Base-by-base conservation (phyloP, 1,140 invertebrate species). In the Neodiprion fabricii region DNA sequence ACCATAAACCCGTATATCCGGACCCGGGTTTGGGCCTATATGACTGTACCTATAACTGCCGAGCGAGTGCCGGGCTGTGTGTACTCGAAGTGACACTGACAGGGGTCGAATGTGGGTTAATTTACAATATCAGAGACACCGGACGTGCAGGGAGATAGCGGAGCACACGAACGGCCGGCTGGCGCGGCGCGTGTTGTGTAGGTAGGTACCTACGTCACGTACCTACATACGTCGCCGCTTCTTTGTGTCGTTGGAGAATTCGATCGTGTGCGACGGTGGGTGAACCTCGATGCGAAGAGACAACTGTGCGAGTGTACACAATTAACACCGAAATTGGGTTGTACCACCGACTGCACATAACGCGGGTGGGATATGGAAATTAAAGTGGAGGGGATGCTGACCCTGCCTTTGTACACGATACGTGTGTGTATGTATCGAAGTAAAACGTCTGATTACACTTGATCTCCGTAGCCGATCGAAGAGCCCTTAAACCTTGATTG, bases 41-140 rank as follows among this genome's bases (percentile, higher is more conserved):
- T 40, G 28, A 40, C 28, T 40, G 53, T 17, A 61, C 53, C 53
- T 61, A 61, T 61, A 61, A 61, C 53, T 61, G n/a, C 53, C 53
- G 53, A 12, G n/a, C 9, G 53, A 40, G 28, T 40, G 28, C 28
- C 28, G 28, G 28, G 28, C 28, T 40, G 28, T 61, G 53, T 61
- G 53, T 61, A 61, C 53, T 61, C n/a, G 53, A 61, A 61, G n/a
- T 61, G 53, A 61, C 53, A 61, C 53, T 61, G 53, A 61, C 72
- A 53, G 65, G 70, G 71, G 71, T 71, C 78, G 75, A 76, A 82
- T 78, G 74, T 82, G 73, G 79, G 78, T 82, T 82, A 82, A 82
- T 82, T 80, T 77, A 70, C 74, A 79, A 76, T 81, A 80, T 82
- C 80, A 81, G 72, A 50, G 75, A 74, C 76, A 82, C 77, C 79